Evolutionary conservation across 2,113 vertebrate genomes (phyloP), one percentile per base, ranked within the genome.

Genomic region (Colistium nudipinnis): DNA sequence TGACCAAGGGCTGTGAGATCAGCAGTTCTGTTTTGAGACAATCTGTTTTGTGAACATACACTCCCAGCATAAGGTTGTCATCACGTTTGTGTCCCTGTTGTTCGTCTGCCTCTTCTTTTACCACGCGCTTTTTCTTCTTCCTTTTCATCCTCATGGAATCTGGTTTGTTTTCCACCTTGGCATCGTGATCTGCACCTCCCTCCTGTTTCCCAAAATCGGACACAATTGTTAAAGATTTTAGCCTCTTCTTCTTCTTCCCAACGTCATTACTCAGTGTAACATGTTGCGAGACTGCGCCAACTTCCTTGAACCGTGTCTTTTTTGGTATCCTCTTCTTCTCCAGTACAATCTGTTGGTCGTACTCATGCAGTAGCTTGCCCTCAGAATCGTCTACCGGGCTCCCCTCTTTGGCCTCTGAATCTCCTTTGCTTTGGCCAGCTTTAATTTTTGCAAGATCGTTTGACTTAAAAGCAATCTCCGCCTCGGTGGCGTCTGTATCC

Each of bases 1-100:
- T 98, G 74, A 99, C 96, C 94, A 98, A 94, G 7, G 96, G 98
- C 75, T 94, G 94, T 61, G 96, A 98, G 66, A 97, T 76, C 88
- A 95, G 84, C 25, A 96, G 82, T 89, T 96, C 92, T 10, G 94
- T 95, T 87, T 95, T 96, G 61, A 99, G 95, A 62, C 85, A 87
- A 83, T 99, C 97, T 1, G 94, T 93, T 60, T 94, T 91, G 87
- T 99, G 97, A 64, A 99, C 75, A 44, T 93, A 93, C 82, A 99
- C 93, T 70, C 96, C 96, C 67, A 99, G 90, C 28, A 98, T 94
- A 28, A 96, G 93, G 75, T 90, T 92, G 84, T 96, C 94, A 53
- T 92, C 94, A 81, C 94, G 92, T 13, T 11, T 60, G 27, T 68
- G 84, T 48, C 89, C 90, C 44, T 84, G 80, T 4, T 73, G 90